phyloP scores from a whole-genome alignment of 2,888 invertebrate genomes.

The Dicyrtomina minuta region DNA sequence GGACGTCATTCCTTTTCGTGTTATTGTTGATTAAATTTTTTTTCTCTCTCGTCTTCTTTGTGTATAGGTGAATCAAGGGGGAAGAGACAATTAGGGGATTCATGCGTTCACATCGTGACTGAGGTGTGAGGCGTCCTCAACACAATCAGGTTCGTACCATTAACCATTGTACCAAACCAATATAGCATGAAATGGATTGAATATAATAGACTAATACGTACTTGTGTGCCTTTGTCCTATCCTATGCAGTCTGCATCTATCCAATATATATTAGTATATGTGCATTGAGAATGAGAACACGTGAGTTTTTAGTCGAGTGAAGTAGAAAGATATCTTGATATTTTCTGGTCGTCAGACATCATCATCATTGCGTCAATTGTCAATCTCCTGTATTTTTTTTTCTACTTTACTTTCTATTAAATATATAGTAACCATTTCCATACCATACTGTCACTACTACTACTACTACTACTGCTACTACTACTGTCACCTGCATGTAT shows the following conservation, averaged over 20 bases:
- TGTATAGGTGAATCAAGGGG: not conserved
- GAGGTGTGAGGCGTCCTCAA: slow-evolving; percentile 21
- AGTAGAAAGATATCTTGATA: too few species aligned
- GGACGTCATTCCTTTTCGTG: not conserved
- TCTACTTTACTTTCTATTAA: not conserved
- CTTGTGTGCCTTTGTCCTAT: not conserved
- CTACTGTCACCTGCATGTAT: too few species aligned
- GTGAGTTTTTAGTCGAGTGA: too few species aligned
- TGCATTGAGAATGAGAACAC: not conserved
- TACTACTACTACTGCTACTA: too few species aligned
- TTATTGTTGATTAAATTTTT: not conserved
- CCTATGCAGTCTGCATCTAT: not conserved
- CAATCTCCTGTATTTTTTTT: too few species aligned
- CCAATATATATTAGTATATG: slow-evolving; percentile 2
- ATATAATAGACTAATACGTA: not conserved
- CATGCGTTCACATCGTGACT: slow-evolving; percentile 24
- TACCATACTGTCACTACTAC: too few species aligned
- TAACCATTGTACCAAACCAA: too few species aligned
- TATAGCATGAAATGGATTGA: too few species aligned
- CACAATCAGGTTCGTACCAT: slow-evolving; percentile 11
- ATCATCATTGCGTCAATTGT: too few species aligned
- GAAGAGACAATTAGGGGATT: slow-evolving; percentile 15
- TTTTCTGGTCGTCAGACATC: too few species aligned
- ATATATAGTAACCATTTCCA: too few species aligned
- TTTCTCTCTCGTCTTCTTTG: not conserved